A percentile compares a stretch with the other conserved stretches of the same genome.
Evolutionary conservation across 2,113 vertebrate genomes (phyloP).

Genomic region (Channa maculata): DNA sequence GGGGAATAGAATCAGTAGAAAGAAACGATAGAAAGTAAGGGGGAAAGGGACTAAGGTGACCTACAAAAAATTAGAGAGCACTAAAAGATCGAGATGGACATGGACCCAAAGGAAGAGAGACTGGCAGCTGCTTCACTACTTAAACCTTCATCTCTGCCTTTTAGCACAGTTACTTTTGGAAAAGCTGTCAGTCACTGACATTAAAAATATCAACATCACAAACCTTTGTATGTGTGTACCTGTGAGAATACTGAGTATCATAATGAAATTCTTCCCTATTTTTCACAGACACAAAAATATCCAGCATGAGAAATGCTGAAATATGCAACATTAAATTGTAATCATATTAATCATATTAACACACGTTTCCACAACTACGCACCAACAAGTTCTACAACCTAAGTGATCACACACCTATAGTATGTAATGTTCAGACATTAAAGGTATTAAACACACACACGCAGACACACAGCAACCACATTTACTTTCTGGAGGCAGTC

Average conservation of each 20-base stretch:
- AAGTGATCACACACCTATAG: background rate
- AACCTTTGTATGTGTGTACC: background rate
- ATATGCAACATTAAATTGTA: too few species aligned
- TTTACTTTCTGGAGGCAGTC: background rate
- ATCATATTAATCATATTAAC: too few species aligned
- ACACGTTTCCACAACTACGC: too few species aligned
- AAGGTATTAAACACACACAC: background rate
- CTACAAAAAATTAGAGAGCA: background rate
- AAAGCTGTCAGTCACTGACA: slow-evolving; percentile 19
- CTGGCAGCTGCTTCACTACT: background rate
- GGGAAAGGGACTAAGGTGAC: background rate
- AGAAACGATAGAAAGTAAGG: background rate
- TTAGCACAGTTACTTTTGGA: background rate
- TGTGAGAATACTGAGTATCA: background rate
- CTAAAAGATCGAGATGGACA: background rate
- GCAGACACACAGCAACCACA: background rate
- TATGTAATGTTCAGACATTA: too few species aligned
- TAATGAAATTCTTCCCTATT: background rate
- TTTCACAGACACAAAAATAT: too few species aligned
- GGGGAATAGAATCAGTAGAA: too few species aligned
- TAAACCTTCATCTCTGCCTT: slow-evolving; percentile 28
- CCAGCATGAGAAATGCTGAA: too few species aligned
- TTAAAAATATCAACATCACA: background rate
- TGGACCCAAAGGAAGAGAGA: background rate
- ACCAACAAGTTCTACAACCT: too few species aligned